These are phyloP conservation scores for Arvicanthis niloticus DNA, from an alignment of 2,113 vertebrate genomes.

Conservation along the genomic window DNA sequence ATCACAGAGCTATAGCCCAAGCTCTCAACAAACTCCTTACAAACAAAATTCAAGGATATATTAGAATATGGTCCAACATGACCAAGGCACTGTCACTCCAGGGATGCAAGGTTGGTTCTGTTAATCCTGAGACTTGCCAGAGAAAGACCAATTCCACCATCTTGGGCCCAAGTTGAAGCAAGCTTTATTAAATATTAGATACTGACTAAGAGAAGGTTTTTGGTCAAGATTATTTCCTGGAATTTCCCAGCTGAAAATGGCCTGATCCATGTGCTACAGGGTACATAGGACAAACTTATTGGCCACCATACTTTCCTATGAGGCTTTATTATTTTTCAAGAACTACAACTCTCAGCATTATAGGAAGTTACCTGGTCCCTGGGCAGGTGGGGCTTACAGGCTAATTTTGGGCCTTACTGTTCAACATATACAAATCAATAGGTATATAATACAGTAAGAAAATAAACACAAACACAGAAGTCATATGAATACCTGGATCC, in stretches of 20 bases:
- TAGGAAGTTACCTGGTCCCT: background rate
- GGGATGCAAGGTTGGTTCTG: background rate
- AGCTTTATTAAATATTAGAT: background rate
- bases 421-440: background rate
- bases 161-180: background rate
- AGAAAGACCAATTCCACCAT: background rate
- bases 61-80: background rate
- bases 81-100: background rate
- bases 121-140: background rate
- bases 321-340: background rate
- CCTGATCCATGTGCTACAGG: background rate
- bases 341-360: background rate
- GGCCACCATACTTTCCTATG: background rate
- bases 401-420: background rate
- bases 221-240: background rate
- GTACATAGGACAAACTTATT: background rate
- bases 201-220: background rate
- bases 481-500: background rate
- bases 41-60: background rate
- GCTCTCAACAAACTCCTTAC: background rate
- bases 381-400: background rate
- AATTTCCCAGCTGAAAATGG: background rate
- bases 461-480: background rate
- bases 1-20: background rate
- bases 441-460: background rate